Evolutionary conservation across 2,888 invertebrate genomes (phyloP), one percentile per base, ranked within the genome.

Genomic region (Euzophera pinguis): DNA sequence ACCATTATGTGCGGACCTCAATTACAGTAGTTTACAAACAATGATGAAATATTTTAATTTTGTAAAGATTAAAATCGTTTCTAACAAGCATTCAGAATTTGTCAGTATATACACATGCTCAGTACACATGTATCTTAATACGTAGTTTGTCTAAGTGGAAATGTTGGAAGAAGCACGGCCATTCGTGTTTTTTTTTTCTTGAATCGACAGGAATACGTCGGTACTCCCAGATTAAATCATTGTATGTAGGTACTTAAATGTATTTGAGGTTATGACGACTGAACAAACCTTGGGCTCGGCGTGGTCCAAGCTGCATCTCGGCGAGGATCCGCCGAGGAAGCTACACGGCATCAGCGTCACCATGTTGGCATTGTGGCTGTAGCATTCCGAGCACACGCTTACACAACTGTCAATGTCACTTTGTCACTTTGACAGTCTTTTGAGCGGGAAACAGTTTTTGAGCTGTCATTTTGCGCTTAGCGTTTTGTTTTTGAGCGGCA

Each of bases 331-430:
- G 77, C 92, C 91, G 75, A 93, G 85, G 86, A 91, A 93, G 83
- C 91, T 92, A 84, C 92, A 93, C 83, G 92, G 92, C 92, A 93
- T 92, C 88, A 93, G 90, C 72, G 92, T 92, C 91, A 93, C 92
- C 92, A 93, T 92, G 76, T 76, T 84, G 76, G 69, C 71, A 62
- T 22, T 22, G 22, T 5, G 5, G 22, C 22, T 22, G 22, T 22
- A 22, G 22, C 73, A 71, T 72, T 64, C 63, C 65, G 68, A 63
- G 71, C 75, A 71, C 78, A 71, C 75, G 72, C 71, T 75, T 75
- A 78, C 78, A 69, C 74, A 73, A n/a, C n/a, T n/a, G n/a, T n/a
- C 63, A 78, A 75, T 72, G 75, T 82, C n/a, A n/a, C n/a, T n/a
- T n/a, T n/a, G 22, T 22, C 88, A 84, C 86, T 80, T 67, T 79